Evolutionary conservation across 1,140 invertebrate species (phyloP), one percentile per base, ranked within the genome.

Genomic region (Papilio polyxenes): DNA sequence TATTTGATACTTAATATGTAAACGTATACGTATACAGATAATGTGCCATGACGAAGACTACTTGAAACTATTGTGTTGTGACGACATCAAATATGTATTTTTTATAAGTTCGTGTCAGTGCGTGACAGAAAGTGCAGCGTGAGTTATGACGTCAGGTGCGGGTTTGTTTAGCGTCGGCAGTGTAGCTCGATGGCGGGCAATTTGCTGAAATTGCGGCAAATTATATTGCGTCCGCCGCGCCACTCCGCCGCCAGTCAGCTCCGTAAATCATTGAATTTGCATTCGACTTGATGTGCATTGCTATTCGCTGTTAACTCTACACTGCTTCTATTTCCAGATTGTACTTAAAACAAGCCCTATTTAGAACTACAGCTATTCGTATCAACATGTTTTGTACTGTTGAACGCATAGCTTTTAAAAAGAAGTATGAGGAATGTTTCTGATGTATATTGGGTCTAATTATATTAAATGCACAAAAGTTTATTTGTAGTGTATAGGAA

Each of bases 221-320:
- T 72, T 37, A 65, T 65, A 72, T 72, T 72, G 65, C 65, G 31
- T 31, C 31, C 31, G 23, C 8, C 31, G 23, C 65, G 65, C 65
- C 65, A 37, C 65, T 37, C 17, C 56, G 49, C 49, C 56, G 31
- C 65, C 65, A 37, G 3, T 72, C 31, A 10, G 65, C 11, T 20
- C 31, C 65, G 65, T 72, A 72, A 72, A 72, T 72, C 65, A 72
- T 72, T 72, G 23, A 72, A 72, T 72, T 40, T 72, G 65, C 65
- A 72, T 72, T 72, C 65, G 11, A 37, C 31, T 62, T 20, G 13
- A 56, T 17, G 23, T 15, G 9, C 31, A 23, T 72, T 31, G 65
- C 65, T 7, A 72, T 17, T 37, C 31, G 23, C 23, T 37, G 31
- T 72, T 72, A 72, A 7, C 20, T 65, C 23, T 65, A 65, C 23